Base-by-base conservation (phyloP, 2,888 invertebrate species). In the Scaptomyza tumidula region DNA sequence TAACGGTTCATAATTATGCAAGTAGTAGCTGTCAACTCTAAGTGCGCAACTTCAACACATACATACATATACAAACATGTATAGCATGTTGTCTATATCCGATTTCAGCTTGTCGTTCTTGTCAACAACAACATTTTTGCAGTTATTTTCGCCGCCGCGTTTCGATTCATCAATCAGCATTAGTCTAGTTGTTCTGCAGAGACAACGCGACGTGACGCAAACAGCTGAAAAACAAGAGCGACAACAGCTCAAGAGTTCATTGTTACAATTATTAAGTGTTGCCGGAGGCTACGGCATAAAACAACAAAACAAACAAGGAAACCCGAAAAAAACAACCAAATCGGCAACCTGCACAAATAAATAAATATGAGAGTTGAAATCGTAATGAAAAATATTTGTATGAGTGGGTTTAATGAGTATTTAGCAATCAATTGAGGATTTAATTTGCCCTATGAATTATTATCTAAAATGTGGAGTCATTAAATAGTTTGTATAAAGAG, bases 171-270 rank as follows among this genome's bases (percentile, higher is more conserved):
- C 83, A 85, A 83, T 88, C 84, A 78, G 84, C 78, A 79, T 86
- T 86, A 84, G 77, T 80, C 73, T 63, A 73, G 58, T 71, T 77
- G 65, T 71, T 73, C 35, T 41, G 29, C 50, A 24, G 33, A 16
- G 50, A 46, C 27, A 45, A 31, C 29, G 43, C 24, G 54, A 46
- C 37, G 53, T 39, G 39, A 46, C 43, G 49, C 49, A 54, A 77
- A 69, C 65, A 75, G 62, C 56, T 52, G 64, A 56, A 66, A 55
- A 84, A 83, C 86, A 84, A 84, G 83, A 86, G 83, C 83, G 83
- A 66, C 80, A 84, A 86, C 83, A 84, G 83, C 87, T 86, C 82
- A 79, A 81, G 81, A 86, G 88, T 86, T 86, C 88, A 87, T 86
- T 86, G 86, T 86, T 87, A 86, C 86, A 87, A 76, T 87, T 86